A percentile compares a stretch with the other conserved stretches of the same genome.
Conservation (phyloP, 2,797 vertebrate species). For the Microtus agrestis region DNA sequence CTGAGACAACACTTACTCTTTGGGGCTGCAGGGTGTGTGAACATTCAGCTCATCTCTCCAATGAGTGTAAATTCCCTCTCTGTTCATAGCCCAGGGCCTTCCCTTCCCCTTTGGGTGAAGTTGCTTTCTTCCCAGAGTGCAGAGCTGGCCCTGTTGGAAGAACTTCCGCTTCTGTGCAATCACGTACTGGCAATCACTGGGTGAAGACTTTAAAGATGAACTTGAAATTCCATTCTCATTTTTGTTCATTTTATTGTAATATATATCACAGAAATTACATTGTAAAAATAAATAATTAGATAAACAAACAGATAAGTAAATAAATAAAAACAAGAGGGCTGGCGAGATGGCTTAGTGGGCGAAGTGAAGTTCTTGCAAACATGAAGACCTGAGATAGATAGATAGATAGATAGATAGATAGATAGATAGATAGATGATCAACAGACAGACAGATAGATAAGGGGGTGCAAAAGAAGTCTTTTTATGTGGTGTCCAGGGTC, state of each 20-base stretch:
- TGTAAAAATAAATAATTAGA: not conserved
- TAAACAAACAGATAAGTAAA: no score
- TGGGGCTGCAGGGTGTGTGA: not conserved
- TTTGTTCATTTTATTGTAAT: not conserved
- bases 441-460: not conserved
- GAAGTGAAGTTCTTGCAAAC: not conserved
- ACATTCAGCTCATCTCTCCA: not conserved
- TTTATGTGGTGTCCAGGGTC: not conserved
- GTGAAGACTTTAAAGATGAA: not conserved
- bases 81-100: not conserved
- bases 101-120: not conserved
- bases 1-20: not conserved
- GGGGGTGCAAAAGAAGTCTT: not conserved
- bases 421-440: not conserved
- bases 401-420: not conserved
- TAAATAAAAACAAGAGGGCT: not conserved
- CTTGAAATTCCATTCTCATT: not conserved
- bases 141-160: not conserved
- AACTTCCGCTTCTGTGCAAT: not conserved
- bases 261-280: not conserved
- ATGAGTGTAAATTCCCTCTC: not conserved
- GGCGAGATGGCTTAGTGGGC: not conserved
- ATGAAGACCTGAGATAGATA: not conserved
- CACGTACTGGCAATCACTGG: not conserved
- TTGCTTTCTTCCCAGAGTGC: not conserved